Base-by-base conservation (phyloP, 2,113 vertebrate species). In the Onychostoma macrolepis region DNA sequence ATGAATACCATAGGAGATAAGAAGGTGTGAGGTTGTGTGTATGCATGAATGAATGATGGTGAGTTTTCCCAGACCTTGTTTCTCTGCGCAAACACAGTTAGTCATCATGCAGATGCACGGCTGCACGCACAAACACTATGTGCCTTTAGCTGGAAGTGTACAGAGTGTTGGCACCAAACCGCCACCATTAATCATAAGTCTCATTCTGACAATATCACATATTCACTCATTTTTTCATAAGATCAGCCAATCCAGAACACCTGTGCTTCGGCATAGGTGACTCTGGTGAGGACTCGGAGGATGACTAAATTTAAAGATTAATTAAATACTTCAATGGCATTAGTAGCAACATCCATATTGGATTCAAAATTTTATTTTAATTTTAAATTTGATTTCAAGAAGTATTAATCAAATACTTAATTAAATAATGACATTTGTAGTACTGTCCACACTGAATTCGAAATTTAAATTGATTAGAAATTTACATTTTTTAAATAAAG, bases 161-260 rank as follows among this genome's bases (percentile, higher is more conserved):
- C 26, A 53, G 26, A 30, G 50, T 7, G 9, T 38, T 65, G 41
- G 80, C 56, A 6, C 41, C n/a, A 67, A 61, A 65, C 67, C 19
- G 19, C 56, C 83, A 71, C 38, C 79, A 89, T 91, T 94, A 93
- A 83, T 94, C 92, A 93, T 93, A 92, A 93, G 89, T 92, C 91
- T 85, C 90, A 3, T 0, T 87, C 87, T 96, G 93, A 95, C 94
- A 93, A 96, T 92, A 95, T 95, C 85, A 85, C 63, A 72, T n/a
- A 26, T 61, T 61, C 9, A n/a, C 2, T 24, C 6, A 1, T 74
- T 33, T 30, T 76, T 87, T 85, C 74, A 83, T 83, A 85, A 80
- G 36, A 45, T 69, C 28, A 24, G 75, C 48, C 74, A 83, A 83
- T 50, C 13, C 0, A 15, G 48, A 50, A 15, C 48, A 82, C 83